Evolutionary conservation across 1,140 invertebrate species (phyloP), one percentile per base, ranked within the genome.

Genomic region (Scaptomyza pallida): DNA sequence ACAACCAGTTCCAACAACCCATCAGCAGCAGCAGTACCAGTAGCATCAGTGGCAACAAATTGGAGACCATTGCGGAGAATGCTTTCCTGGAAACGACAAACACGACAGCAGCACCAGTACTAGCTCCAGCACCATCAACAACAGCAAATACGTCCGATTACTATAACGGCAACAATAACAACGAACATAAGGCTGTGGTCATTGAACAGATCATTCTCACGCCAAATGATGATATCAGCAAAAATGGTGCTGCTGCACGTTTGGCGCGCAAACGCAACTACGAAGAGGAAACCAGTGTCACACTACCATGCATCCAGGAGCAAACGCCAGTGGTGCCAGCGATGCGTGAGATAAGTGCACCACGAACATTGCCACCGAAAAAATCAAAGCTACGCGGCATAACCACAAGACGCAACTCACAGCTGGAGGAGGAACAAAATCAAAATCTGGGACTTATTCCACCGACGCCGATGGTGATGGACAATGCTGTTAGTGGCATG

Each of bases 361-460:
- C 83, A 5, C 70, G 89, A 15, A 90, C 70, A n/a, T 51, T 89
- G 41, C 86, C 86, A 45, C 90, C 86, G 21, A 78, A 92, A 79
- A 91, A 92, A 89, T 88, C 93, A 81, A 88, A 92, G 59, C 50
- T 90, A 26, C 75, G 89, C 8, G 71, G 75, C 26, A 33, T 90
- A 12, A 12, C 82, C 10, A 63, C 83, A 4, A 45, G 72, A 26
- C 68, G 83, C 3, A 82, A 33, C 95, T 96, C 86, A 93, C 95
- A 72, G 26, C 41, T 77, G 91, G 95, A 64, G 92, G 95, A 70
- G 91, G 95, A 65, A 92, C 94, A 61, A 94, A 94, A 40, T 95
- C 94, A 61, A 94, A 94, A 40, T 95, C 94, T 63, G n/a, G 30
- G 23, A 13, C 3, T 50, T 16, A 45, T 62, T 13, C 41, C 54